Percentiles rank a stretch among this genome's conserved stretches.
phyloP scores from a whole-genome alignment of 2,797 vertebrate genomes.

The Remorina albescens region DNA sequence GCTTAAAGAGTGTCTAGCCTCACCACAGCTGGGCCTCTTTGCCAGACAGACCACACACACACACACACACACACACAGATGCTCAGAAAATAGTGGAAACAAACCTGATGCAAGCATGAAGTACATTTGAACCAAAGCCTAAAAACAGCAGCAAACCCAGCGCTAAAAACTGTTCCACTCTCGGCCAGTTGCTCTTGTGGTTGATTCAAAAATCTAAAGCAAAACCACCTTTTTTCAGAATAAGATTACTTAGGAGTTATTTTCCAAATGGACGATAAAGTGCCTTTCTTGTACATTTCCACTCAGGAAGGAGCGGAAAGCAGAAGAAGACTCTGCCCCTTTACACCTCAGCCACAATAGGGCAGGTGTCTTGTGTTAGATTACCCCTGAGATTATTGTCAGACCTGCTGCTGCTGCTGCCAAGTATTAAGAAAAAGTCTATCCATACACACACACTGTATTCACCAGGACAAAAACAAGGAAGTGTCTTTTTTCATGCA shows the following conservation, averaged over 20 bases:
- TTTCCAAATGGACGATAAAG: conserved; percentile 29
- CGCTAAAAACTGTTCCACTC: conserved; percentile 18
- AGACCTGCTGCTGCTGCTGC: conserved; percentile 49
- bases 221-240: conserved; percentile 37
- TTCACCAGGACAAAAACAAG: conserved; percentile 56
- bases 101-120: conserved; percentile 25
- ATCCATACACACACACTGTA: conserved; percentile 32
- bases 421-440: conserved; percentile 49
- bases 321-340: conserved; percentile 28
- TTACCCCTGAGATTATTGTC: conserved; percentile 70
- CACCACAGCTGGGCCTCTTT: conserved; percentile 50
- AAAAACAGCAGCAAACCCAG: conserved; percentile 27
- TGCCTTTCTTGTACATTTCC: conserved; percentile 16
- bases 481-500: conserved; percentile 26
- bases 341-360: conserved; percentile 54
- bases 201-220: conserved; percentile 22
- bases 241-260: conserved; percentile 27
- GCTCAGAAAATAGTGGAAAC: conserved; percentile 7
- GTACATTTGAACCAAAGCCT: conserved; percentile 22
- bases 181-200: conserved; percentile 14
- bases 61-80: conserved; percentile 9
- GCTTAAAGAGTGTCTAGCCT: conserved; percentile 55
- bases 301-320: conserved; percentile 21
- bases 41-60: conserved; percentile 44
- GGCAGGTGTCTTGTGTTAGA: conserved; percentile 71